Base-by-base conservation (phyloP, 2,113 vertebrate genomes). In the Neolamprologus falcicula region DNA sequence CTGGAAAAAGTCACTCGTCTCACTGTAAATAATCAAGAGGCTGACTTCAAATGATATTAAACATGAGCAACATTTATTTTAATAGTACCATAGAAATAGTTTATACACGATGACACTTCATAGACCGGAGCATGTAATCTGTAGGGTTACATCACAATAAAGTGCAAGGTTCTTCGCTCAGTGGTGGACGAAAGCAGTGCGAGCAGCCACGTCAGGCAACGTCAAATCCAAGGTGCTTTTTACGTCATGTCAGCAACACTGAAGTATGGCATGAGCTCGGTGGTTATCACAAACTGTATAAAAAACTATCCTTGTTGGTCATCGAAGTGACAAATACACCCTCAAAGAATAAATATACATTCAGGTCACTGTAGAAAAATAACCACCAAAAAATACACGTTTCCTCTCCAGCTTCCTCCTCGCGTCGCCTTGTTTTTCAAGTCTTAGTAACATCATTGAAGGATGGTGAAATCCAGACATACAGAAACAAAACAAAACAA, bases 341-440 rank as follows among this genome's bases (percentile, higher is more conserved):
- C 78, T 86, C 26, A 85, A 85, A 93, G 92, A 94, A 91, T 94
- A 94, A 94, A 94, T 94, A 93, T 94, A 96, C 95, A 96, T 96
- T 96, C 95, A 94, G 83, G 86, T 95, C 80, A 81, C 90, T 90
- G 87, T 94, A 96, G 86, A 96, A 96, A 96, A 95, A 95, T 89
- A 92, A 94, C 12, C 50, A 83, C 79, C 82, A 84, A 61, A 92
- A 92, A 92, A 91, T 78, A 78, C 79, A 81, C n/a, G 28, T 83
- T 81, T 84, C 63, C 55, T 37, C 42, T 88, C 88, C 33, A 2
- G 17, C 73, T 4, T 83, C 53, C 57, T 50, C 42, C 53, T 6
- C 21, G 2, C 66, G 4, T 80, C 33, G 89, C 19, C 40, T 82
- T 33, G 3, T 37, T 6, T 42, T 80, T 86, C 66, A 81, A 88